phyloP scores from a whole-genome alignment of 1,140 invertebrate genomes.

The Leptinotarsa texana region DNA sequence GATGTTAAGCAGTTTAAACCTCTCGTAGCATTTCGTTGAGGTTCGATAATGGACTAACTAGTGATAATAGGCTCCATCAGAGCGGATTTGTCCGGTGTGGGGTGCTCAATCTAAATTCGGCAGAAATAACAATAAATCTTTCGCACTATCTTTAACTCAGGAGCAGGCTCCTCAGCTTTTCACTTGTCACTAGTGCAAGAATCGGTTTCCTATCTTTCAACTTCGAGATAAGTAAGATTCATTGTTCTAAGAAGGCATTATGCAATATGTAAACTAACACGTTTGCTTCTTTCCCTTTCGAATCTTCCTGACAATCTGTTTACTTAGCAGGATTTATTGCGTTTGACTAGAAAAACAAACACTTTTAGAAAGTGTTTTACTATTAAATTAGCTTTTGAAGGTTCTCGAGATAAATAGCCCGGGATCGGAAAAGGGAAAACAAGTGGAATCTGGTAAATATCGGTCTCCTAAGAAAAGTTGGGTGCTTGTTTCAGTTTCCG shows the following conservation, averaged over 20 bases:
- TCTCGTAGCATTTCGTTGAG: slow-evolving; percentile 2
- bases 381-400: slow-evolving; percentile 5
- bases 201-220: slow-evolving; percentile 50
- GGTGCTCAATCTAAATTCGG: slow-evolving; percentile 48
- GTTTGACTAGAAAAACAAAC: slow-evolving; percentile 3
- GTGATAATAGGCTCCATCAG: slow-evolving; percentile 51
- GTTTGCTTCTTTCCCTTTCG: slow-evolving; percentile 1
- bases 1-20: neutral
- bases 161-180: slow-evolving; percentile 42
- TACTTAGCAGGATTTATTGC: slow-evolving; percentile 3
- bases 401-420: neutral
- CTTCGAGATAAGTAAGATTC: slow-evolving; percentile 50
- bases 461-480: neutral
- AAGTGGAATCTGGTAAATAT: neutral
- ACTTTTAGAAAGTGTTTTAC: slow-evolving; percentile 8
- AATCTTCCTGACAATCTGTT: slow-evolving; percentile 4
- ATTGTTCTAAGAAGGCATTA: slow-evolving; percentile 29
- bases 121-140: slow-evolving; percentile 54
- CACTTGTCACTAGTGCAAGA: slow-evolving; percentile 47
- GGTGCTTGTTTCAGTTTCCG: neutral
- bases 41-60: slow-evolving; percentile 35
- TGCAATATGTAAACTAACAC: slow-evolving; percentile 19
- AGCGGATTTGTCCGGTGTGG: slow-evolving; percentile 49
- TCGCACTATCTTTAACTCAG: slow-evolving; percentile 47
- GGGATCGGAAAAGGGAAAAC: neutral